phyloP scores from a whole-genome alignment of 2,888 invertebrate species.

The Baronia brevicornis region DNA sequence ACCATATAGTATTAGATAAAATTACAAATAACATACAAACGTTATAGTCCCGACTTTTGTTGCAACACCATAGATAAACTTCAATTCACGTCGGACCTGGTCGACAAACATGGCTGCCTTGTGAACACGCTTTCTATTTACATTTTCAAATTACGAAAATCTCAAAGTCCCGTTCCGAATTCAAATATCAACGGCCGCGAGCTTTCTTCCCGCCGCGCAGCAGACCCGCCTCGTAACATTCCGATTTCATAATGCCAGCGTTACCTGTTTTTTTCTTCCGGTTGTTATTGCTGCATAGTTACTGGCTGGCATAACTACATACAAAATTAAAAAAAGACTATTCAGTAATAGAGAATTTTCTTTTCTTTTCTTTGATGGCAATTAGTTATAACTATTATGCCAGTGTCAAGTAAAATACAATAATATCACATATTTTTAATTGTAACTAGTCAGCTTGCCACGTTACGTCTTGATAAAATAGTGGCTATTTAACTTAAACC shows the following conservation, averaged over 20 bases:
- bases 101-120: constrained; percentile 12
- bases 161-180: constrained; percentile 22
- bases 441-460: no score
- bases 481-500: no score
- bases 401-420: no score
- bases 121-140: constrained; percentile 24
- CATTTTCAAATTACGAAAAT: constrained; percentile 22
- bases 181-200: constrained; percentile 24
- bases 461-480: no score
- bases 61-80: constrained; percentile 9
- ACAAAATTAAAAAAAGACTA: constrained; percentile 12
- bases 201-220: constrained; percentile 15
- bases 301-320: constrained; percentile 12
- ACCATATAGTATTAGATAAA: no score
- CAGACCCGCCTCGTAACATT: constrained; percentile 17
- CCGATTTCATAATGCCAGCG: constrained; percentile 13
- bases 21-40: no score
- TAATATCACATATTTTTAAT: no score
- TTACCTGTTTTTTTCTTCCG: constrained; percentile 10
- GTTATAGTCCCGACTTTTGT: no score
- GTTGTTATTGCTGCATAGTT: constrained; percentile 1
- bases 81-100: constrained; percentile 6
- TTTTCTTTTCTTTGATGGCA: no score
- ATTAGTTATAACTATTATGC: no score
- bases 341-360: no score